Evolutionary conservation across 2,113 vertebrate genomes (phyloP).

Genomic region (Turnix velox): DNA sequence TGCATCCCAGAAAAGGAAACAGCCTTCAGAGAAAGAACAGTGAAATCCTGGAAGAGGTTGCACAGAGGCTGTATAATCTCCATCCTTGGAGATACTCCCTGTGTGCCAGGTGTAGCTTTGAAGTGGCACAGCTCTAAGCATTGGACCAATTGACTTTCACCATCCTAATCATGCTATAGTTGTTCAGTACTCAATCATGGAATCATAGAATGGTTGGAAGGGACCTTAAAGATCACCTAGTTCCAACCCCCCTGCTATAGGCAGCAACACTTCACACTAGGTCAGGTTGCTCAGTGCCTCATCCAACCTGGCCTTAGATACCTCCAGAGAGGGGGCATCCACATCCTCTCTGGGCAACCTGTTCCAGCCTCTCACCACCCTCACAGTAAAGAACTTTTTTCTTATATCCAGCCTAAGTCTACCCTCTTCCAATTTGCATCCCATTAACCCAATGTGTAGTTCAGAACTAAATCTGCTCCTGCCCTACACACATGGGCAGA

Average conservation of each 20-base stretch:
- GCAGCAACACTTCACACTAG: too few relatives aligned
- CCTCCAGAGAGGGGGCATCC: too few relatives aligned
- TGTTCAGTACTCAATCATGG: background rate
- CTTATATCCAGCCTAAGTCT: too few relatives aligned
- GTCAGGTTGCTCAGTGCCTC: too few relatives aligned
- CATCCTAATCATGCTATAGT: background rate
- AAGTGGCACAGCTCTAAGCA: background rate
- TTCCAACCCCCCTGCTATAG: too few relatives aligned
- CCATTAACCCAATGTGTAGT: background rate
- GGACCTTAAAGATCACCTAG: too few relatives aligned
- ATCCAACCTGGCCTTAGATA: too few relatives aligned
- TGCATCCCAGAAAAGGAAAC: background rate
- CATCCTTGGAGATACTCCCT: fast-evolving
- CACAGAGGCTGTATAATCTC: background rate
- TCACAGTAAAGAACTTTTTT: too few relatives aligned
- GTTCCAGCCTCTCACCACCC: too few relatives aligned
- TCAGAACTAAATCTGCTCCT: background rate
- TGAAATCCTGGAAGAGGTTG: background rate
- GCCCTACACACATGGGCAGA: background rate
- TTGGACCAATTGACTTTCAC: background rate
- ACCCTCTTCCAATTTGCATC: too few relatives aligned
- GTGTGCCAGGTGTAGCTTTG: fast-evolving
- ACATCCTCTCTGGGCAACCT: too few relatives aligned
- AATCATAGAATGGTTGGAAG: too few relatives aligned
- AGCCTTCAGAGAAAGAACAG: background rate